Evolutionary conservation across 2,888 invertebrate species (phyloP), one percentile per base, ranked within the genome.

Genomic region (Poecilus cupreus): DNA sequence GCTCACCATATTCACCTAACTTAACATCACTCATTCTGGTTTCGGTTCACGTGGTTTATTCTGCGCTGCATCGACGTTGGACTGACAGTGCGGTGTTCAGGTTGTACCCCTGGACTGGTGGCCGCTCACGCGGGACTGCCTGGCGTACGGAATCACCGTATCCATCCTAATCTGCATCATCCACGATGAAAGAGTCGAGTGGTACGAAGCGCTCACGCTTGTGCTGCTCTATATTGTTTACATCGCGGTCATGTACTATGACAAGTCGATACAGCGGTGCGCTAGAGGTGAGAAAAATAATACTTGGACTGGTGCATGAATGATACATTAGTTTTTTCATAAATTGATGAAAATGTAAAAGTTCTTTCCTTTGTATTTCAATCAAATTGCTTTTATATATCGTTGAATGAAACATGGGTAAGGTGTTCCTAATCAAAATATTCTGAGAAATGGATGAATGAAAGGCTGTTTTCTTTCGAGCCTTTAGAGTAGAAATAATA

Each of bases 251-350:
- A 91, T 91, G 90, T 90, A 89, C 86, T 89, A 89, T 82, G 96
- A 96, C 87, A 96, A 96, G 88, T 92, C 95, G 24, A 95, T 96
- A 87, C 96, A 96, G 87, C 94, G 92, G 86, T 96, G 94, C 88
- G 94, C 95, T 70, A 93, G 94, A 91, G 93, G 94, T 92, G 89
- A 77, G 77, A 20, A 68, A 26, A 82, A 32, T 3, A 32, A 2
- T 5, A 32, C 8, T n/a, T 32, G 32, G 32, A 32, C 8, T 32
- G 8, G 32, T 5, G 32, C 2, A 32, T 32, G 32, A 32, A 32
- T 2, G 32, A n/a, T n/a, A n/a, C n/a, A n/a, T n/a, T n/a, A n/a
- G n/a, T n/a, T n/a, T n/a, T n/a, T n/a, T n/a, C n/a, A n/a, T n/a
- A n/a, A n/a, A n/a, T n/a, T n/a, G n/a, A n/a, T n/a, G n/a, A n/a